Evolutionary conservation across 2,888 invertebrate genomes (phyloP), one percentile per base, ranked within the genome.

Genomic region (Cinara cedri): DNA sequence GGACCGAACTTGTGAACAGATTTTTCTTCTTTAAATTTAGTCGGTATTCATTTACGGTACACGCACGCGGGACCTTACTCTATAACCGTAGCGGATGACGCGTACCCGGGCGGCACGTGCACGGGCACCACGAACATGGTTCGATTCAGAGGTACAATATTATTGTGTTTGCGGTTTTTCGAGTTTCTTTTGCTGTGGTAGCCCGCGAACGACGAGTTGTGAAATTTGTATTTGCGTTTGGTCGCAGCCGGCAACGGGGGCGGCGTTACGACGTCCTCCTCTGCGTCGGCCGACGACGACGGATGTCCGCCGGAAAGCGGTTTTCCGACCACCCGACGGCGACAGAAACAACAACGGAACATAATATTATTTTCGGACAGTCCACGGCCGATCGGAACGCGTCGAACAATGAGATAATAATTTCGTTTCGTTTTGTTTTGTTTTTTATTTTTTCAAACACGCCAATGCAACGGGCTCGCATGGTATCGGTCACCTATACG

Each of bases 61-160:
- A n/a, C n/a, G n/a, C n/a, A n/a, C 34, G 13, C 46, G 6, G 44
- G 16, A 9, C 11, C 66, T 70, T 78, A 78, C 76, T 78, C 57
- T 34, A 60, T 34, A 60, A 49, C 34, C 3, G 76, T 49, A 8
- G 49, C 6, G 34, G 34, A 34, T 34, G 34, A 34, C 34, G n/a
- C 13, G 65, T 3, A 19, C 24, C 19, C 13, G 46, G 21, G 21
- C 4, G 66, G 49, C 46, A 78, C 49, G 49, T 60, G 24, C 3
- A 34, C 16, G 9, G 76, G 76, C 49, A 78, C 68, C 16, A 68
- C 68, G 21, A 68, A 78, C 42, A 70, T 19, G 44, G 76, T 78
- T 34, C 34, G 68, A n/a, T 68, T 78, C 26, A 68, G 21, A 1
- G 63, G 51, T 49, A 63, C n/a, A 34, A 34, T 4, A 34, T 34